Base-by-base conservation (phyloP, 1,140 invertebrate species). In the Drosophila kepulauana region DNA sequence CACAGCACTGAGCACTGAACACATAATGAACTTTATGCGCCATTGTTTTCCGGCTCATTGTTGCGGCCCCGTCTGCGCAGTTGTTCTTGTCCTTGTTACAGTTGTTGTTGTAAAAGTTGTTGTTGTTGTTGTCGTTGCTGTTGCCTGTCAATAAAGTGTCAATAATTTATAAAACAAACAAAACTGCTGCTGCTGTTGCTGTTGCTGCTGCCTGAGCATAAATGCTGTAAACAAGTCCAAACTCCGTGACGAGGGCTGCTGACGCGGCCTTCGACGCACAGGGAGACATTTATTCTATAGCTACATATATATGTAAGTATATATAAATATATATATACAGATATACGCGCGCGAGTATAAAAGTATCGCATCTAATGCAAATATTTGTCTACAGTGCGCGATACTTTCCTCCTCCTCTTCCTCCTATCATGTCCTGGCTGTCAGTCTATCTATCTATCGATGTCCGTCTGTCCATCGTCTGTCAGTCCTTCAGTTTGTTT, bases 121-220 rank as follows among this genome's bases (percentile, higher is more conserved):
- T 70, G 52, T 58, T 61, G 69, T 57, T 46, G 52, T 58, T 63
- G 51, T 43, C 45, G 58, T 20, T 56, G 38, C 28, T 75, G 70
- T 78, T 48, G 74, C 51, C 56, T 89, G 85, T 89, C 85, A 89
- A 89, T 89, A 89, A 89, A 89, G 85, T 89, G 85, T 89, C 85
- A 89, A 89, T 89, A 89, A 89, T 89, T 89, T 89, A 89, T 89
- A 89, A 81, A 89, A 78, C 85, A 89, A 89, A 89, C 85, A 89
- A 70, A 88, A 88, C 73, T 63, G 59, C 58, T 63, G 59, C 49
- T 63, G 25, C 72, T 77, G 81, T 25, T 63, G 59, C 58, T 63
- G 58, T 49, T 63, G 59, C 58, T 28, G 25, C 72, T 77, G 81
- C 70, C 66, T 61, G 56, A 48, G 66, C 75, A 81, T 75, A 85